Evolutionary conservation across 2,888 invertebrate genomes (phyloP), one percentile per base, ranked within the genome.

Genomic region (Penaeus monodon): DNA sequence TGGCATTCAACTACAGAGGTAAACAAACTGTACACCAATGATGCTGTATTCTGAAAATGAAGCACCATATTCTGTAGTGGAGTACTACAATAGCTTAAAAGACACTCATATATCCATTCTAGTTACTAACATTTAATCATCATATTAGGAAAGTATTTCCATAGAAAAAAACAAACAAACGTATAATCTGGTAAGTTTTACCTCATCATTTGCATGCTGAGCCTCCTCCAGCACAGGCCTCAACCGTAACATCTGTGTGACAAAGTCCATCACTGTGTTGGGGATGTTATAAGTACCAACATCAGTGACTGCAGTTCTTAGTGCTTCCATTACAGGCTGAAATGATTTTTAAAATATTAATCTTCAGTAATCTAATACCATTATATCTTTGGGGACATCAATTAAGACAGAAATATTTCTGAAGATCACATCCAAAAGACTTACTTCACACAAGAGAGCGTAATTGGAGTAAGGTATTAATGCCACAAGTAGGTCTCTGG

Each of bases 221-320:
- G 89, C 89, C 65, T 90, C 89, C 49, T 90, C 89, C 38, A 90
- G 84, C 22, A 90, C 85, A 63, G 89, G 85, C 20, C 84, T 86
- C 27, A 90, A 83, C 24, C 80, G 49, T 17, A 90, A 81, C 74
- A 90, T 86, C 78, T 88, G 88, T 22, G 84, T 85, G 20, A 90
- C 88, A 81, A 90, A 90, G n/a, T 90, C 87, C 88, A 90, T 90
- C 64, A 88, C 88, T 64, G 89, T 90, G 73, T 87, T 86, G 17
- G 89, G 89, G 57, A 84, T 90, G 68, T 78, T 86, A 66, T 87
- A 79, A 64, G 85, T 82, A 29, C 84, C 84, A 29, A 84, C 86
- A 49, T 87, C 86, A 63, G 89, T 87, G 33, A 88, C 80, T 63
- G 89, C 89, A 24, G 89, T 90, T 33, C 88, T 77, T 57, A 90